phyloP scores from a whole-genome alignment of 2,797 vertebrate species.

The Takifugu ocellatus region DNA sequence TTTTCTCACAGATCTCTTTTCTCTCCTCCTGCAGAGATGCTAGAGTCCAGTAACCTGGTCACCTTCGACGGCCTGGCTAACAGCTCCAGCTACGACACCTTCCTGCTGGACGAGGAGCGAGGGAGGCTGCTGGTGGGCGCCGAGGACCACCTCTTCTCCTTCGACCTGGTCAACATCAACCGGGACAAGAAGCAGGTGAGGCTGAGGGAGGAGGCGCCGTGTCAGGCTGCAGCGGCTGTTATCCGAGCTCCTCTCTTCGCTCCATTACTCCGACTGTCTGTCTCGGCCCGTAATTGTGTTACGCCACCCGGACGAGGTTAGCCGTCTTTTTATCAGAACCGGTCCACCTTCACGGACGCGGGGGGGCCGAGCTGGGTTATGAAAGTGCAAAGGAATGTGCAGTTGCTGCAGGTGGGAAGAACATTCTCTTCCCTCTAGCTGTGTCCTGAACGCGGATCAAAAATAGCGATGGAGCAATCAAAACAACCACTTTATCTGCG shows the following conservation, averaged over 20 bases:
- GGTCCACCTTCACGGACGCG: constrained; percentile 48
- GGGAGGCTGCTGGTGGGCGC: constrained; percentile 91
- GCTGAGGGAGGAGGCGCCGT: not conserved
- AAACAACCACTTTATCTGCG: constrained; percentile 44
- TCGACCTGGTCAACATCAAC: constrained; percentile 93
- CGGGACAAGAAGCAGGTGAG: constrained; percentile 91
- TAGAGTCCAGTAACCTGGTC: constrained; percentile 91
- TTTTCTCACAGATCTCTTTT: not conserved
- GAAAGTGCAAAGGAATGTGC: constrained; percentile 53
- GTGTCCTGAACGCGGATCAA: too few relatives aligned
- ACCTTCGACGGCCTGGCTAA: constrained; percentile 90
- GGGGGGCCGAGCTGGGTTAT: constrained; percentile 42
- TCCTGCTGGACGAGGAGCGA: constrained; percentile 94
- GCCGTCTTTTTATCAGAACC: constrained; percentile 69
- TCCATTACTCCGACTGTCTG: constrained; percentile 53
- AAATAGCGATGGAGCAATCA: constrained; percentile 16
- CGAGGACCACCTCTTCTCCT: constrained; percentile 96
- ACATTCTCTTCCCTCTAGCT: too few relatives aligned
- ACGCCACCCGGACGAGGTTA: constrained; percentile 71
- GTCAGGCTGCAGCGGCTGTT: not conserved
- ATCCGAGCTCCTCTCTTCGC: constrained; percentile 8
- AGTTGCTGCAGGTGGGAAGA: constrained; percentile 35
- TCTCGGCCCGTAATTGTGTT: constrained; percentile 62
- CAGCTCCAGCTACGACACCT: constrained; percentile 93
- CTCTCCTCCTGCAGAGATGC: constrained; percentile 84